Evolutionary conservation across 2,888 invertebrate species (phyloP).

Genomic region (Aleiodes testaceus): DNA sequence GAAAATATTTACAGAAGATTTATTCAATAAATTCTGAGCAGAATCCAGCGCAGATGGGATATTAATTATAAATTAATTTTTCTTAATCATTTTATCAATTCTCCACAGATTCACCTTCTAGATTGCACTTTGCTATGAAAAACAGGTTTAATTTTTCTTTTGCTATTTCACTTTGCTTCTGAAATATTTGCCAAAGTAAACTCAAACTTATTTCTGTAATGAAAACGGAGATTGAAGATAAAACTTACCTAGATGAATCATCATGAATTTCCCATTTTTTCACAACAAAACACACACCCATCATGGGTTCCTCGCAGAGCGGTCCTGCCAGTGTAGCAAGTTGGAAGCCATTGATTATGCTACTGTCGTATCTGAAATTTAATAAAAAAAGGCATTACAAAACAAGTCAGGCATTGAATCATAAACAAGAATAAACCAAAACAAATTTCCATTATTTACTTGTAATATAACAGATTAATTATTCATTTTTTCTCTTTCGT

Average conservation of each 20-base stretch:
- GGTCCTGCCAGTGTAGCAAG: conserved; percentile 92
- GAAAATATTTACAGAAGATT: not conserved
- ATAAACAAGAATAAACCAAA: not conserved
- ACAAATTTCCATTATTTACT: not conserved
- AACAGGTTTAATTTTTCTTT: too few relatives aligned
- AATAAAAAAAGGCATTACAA: conserved; percentile 9
- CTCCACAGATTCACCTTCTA: too few relatives aligned
- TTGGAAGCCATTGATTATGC: conserved; percentile 90
- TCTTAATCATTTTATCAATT: too few relatives aligned
- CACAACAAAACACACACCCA: conserved; percentile 93
- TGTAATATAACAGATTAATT: too few relatives aligned
- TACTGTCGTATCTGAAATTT: conserved; percentile 77
- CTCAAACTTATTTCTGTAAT: too few relatives aligned
- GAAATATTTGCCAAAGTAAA: too few relatives aligned
- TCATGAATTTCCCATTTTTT: conserved; percentile 81
- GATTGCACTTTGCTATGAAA: too few relatives aligned
- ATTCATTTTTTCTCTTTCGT: too few relatives aligned
- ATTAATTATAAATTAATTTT: too few relatives aligned
- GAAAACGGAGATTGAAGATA: not conserved
- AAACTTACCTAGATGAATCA: conserved; percentile 56
- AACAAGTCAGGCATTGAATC: not conserved
- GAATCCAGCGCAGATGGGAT: not conserved
- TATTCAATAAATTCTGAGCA: not conserved
- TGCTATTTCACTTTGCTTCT: too few relatives aligned
- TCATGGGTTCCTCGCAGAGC: conserved; percentile 97